These are phyloP conservation scores for Chiloscyllium plagiosum DNA, from an alignment of 2,113 vertebrate genomes.

Conservation along the genomic window DNA sequence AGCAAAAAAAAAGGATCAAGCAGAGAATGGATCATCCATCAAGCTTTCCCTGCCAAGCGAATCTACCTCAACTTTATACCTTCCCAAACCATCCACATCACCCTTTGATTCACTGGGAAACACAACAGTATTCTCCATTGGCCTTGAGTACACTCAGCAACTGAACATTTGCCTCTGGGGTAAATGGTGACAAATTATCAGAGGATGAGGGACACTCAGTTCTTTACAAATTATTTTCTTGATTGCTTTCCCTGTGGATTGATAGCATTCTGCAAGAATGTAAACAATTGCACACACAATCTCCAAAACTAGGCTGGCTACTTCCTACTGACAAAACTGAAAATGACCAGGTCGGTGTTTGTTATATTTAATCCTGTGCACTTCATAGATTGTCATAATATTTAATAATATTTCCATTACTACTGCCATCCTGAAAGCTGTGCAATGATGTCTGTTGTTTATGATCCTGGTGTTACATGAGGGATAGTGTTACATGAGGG, in stretches of 20 bases:
- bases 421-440: neutral
- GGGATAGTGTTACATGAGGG: neutral
- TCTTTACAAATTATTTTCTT: neutral
- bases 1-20: neutral
- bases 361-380: neutral
- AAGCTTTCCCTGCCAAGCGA: neutral
- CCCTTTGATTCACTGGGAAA: neutral
- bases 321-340: neutral
- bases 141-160: neutral
- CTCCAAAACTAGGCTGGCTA: neutral
- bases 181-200: neutral
- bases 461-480: neutral
- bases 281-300: neutral
- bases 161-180: neutral
- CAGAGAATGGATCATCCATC: neutral
- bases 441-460: neutral
- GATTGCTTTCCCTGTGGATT: neutral
- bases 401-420: constrained; percentile 14
- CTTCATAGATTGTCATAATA: neutral
- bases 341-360: neutral
- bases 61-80: neutral
- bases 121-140: neutral
- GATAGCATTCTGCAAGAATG: neutral
- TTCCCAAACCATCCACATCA: no score
- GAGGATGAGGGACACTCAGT: neutral